phyloP scores from a whole-genome alignment of 2,113 vertebrate genomes.

The Hoplias malabaricus region DNA sequence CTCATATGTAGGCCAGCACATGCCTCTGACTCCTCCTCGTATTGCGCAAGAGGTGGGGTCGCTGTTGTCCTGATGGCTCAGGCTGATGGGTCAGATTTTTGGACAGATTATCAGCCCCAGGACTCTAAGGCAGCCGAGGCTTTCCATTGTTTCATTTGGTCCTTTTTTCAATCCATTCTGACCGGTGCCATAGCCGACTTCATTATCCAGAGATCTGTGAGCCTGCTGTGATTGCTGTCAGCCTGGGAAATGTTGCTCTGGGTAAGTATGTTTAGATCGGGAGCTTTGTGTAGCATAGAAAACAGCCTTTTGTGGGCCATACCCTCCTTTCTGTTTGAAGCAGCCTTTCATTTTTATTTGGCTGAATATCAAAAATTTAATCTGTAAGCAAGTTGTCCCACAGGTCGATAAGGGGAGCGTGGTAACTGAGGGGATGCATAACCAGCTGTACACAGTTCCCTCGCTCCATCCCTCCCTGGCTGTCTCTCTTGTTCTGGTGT shows the following conservation, averaged over 20 bases:
- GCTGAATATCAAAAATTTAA: not conserved
- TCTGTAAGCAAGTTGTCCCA: not conserved
- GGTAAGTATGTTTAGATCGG: not conserved
- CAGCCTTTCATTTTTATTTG: not conserved
- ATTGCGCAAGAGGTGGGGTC: not conserved
- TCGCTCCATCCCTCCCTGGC: slow-evolving; percentile 1
- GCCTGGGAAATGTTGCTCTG: not conserved
- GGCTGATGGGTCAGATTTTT: slow-evolving; percentile 5
- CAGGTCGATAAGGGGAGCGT: slow-evolving; percentile 20
- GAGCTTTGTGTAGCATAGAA: not conserved
- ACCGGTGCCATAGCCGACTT: not conserved
- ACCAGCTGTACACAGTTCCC: not conserved
- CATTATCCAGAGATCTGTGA: not conserved
- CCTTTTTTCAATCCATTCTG: not conserved
- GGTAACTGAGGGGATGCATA: slow-evolving; percentile 12
- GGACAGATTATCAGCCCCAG: not conserved
- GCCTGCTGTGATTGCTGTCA: not conserved
- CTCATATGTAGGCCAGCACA: not conserved
- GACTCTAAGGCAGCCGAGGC: not conserved
- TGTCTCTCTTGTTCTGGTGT: slow-evolving; percentile 1
- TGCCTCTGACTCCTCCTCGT: not conserved
- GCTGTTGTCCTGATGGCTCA: not conserved
- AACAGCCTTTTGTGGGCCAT: not conserved
- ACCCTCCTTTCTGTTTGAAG: not conserved
- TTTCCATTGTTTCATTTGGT: not conserved